A percentile compares a stretch with the other conserved stretches of the same genome.
These are phyloP conservation scores for Scaptomyza graminum DNA, from an alignment of 1,140 invertebrate genomes.

Conservation along the genomic window DNA sequence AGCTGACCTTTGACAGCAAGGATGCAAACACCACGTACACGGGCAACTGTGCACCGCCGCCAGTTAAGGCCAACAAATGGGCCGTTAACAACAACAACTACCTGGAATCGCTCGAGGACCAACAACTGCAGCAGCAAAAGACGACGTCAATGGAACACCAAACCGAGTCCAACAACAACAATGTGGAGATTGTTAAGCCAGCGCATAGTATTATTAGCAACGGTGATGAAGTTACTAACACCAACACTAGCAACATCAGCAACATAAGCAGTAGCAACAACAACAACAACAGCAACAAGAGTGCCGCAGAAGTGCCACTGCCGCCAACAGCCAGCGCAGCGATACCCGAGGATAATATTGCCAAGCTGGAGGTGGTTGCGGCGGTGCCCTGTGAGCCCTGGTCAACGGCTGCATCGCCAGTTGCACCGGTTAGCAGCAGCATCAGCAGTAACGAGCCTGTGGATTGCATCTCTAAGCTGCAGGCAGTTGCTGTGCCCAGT, in stretches of 20 bases:
- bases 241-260: constrained; percentile 17
- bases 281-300: constrained; percentile 39
- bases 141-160: constrained; percentile 28
- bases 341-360: constrained; percentile 85
- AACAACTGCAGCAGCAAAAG: constrained; percentile 48
- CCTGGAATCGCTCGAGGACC: constrained; percentile 75
- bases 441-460: constrained; percentile 59
- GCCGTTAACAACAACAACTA: constrained; percentile 81
- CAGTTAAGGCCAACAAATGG: constrained; percentile 85
- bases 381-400: constrained; percentile 76
- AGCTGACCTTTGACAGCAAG: constrained; percentile 83
- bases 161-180: constrained; percentile 56
- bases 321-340: constrained; percentile 72
- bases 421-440: constrained; percentile 23
- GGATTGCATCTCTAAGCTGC: constrained; percentile 83
- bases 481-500: constrained; percentile 85
- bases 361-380: constrained; percentile 82
- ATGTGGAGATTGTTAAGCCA: constrained; percentile 49
- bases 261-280: constrained; percentile 8
- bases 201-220: constrained; percentile 74
- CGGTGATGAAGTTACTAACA: constrained; percentile 81
- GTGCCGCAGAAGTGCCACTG: constrained; percentile 73
- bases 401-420: constrained; percentile 45
- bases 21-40: constrained; percentile 78
- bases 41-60: constrained; percentile 80